A percentile compares a stretch with the other conserved stretches of the same genome.
phyloP scores from a whole-genome alignment of 2,797 vertebrate genomes.

The Acanthornis magna region DNA sequence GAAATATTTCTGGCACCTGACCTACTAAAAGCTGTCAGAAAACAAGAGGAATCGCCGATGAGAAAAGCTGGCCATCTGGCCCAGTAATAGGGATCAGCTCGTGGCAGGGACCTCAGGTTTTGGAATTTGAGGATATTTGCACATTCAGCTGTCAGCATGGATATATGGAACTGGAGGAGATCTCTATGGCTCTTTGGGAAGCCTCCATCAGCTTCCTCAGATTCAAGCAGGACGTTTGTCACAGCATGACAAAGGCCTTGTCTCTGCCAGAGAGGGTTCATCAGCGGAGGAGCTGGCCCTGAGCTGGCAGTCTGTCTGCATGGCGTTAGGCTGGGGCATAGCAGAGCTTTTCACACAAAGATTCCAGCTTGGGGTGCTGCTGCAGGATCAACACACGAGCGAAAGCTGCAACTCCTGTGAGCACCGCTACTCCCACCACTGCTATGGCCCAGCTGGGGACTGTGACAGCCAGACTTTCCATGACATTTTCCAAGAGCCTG shows the following conservation, averaged over 20 bases:
- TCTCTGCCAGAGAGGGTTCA: background rate
- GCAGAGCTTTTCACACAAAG: background rate
- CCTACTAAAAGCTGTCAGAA: slow-evolving; percentile 20
- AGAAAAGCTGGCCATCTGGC: slow-evolving; percentile 16
- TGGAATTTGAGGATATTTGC: background rate
- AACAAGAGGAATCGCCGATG: background rate
- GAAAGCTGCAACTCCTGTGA: background rate
- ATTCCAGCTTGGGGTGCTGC: background rate
- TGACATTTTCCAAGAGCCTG: background rate
- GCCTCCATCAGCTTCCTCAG: background rate
- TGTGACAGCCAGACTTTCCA: background rate
- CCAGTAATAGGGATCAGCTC: background rate
- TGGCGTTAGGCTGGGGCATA: background rate
- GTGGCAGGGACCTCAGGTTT: background rate
- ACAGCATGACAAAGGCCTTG: background rate
- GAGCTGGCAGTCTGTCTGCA: background rate
- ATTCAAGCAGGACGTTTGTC: background rate
- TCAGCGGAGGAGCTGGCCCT: background rate
- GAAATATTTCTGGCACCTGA: slow-evolving; percentile 22
- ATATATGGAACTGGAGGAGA: background rate
- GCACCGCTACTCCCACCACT: background rate
- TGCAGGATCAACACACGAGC: background rate
- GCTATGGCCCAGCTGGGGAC: background rate
- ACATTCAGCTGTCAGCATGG: background rate
- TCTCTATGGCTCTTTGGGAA: background rate